Evolutionary conservation across 2,797 vertebrate species (phyloP).

Genomic region (Chelmon rostratus): DNA sequence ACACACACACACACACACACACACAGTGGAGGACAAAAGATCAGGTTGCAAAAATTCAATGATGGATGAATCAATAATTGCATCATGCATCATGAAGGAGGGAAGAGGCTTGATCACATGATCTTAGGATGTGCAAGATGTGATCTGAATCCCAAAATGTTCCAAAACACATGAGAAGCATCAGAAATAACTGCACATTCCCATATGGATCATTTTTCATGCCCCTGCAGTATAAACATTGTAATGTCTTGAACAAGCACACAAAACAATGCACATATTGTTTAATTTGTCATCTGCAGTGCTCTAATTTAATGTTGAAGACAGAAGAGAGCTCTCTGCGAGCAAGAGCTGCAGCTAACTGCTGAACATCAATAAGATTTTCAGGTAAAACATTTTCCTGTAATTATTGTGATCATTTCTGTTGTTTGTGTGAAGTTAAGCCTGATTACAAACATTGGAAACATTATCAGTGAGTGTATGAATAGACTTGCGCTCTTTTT

Average conservation of each 20-base stretch:
- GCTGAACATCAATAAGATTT: not conserved
- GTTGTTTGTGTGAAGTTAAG: conserved; percentile 8
- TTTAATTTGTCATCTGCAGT: conserved; percentile 4
- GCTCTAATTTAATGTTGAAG: conserved; percentile 9
- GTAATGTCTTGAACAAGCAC: not conserved
- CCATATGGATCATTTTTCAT: not conserved
- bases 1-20: not conserved
- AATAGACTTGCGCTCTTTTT: not conserved
- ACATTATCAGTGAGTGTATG: conserved; percentile 5
- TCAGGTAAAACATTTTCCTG: not conserved
- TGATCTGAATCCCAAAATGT: conserved; percentile 13
- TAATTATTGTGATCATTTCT: not conserved
- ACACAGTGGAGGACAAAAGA: not conserved
- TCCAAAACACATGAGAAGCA: not conserved
- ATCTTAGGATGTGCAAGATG: conserved; percentile 2
- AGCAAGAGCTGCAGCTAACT: not conserved
- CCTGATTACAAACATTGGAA: conserved; percentile 7
- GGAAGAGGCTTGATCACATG: conserved; percentile 5
- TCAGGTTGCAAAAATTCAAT: conserved; percentile 35
- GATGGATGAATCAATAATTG: conserved; percentile 38
- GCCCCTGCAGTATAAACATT: not conserved
- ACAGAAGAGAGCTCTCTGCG: not conserved
- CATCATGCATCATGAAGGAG: conserved; percentile 14
- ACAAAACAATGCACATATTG: not conserved
- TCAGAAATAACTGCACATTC: conserved; percentile 1